Conservation (phyloP, 2,113 vertebrate genomes). For the Paradoxurus hermaphroditus region DNA sequence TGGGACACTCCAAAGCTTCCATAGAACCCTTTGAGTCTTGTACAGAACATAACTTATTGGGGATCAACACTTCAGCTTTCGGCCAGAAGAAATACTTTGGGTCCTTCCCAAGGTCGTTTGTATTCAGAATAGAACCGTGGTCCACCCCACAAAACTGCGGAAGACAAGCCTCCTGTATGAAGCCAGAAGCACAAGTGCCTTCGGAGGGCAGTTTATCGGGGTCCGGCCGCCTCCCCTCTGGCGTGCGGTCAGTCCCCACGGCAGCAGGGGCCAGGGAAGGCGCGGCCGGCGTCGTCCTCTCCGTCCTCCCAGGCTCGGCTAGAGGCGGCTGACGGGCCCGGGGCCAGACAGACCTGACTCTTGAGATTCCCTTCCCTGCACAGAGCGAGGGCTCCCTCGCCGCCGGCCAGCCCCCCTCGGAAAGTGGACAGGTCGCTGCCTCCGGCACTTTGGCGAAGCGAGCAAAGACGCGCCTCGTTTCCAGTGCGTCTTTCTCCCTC, state of each 20-base stretch:
- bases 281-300: slow-evolving; percentile 61
- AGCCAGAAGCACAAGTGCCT: slow-evolving; percentile 87
- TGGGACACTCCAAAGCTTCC: slow-evolving; percentile 78
- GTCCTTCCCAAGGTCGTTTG: slow-evolving; percentile 72
- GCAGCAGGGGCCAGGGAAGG: background rate
- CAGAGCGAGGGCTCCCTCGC: slow-evolving; percentile 63
- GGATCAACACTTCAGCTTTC: slow-evolving; percentile 74
- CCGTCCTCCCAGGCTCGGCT: slow-evolving; percentile 56
- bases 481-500: slow-evolving; percentile 33
- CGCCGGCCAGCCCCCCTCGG: slow-evolving; percentile 45
- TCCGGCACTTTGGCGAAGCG: slow-evolving; percentile 50
- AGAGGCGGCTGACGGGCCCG: slow-evolving; percentile 63
- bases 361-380: slow-evolving; percentile 63
- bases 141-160: background rate
- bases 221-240: slow-evolving; percentile 63
- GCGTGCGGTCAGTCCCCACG: slow-evolving; percentile 54
- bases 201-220: slow-evolving; percentile 76
- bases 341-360: slow-evolving; percentile 54
- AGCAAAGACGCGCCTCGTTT: slow-evolving; percentile 35
- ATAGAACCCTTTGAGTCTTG: slow-evolving; percentile 76
- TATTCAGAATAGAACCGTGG: slow-evolving; percentile 58
- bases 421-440: slow-evolving; percentile 39
- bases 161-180: slow-evolving; percentile 66
- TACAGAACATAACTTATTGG: slow-evolving; percentile 83
- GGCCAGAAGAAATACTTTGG: slow-evolving; percentile 64